Base-by-base conservation (phyloP, 2,113 vertebrate genomes). In the Vulpes lagopus region DNA sequence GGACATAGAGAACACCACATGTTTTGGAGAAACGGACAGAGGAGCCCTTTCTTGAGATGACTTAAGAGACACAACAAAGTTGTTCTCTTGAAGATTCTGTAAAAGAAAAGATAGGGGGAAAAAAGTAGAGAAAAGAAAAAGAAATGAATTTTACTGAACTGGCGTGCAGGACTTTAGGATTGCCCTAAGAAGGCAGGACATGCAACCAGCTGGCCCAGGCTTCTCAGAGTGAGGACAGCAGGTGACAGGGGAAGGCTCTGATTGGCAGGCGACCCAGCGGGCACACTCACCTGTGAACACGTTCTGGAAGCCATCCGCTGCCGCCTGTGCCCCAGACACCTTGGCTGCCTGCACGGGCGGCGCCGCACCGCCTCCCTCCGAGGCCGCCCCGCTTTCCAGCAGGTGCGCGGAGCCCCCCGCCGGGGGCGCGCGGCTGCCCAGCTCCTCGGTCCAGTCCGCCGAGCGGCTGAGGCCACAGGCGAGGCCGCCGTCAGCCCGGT, bases 361-460 rank as follows among this genome's bases (percentile, higher is more conserved):
- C 92, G 98, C 98, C 95, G 98, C 99, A 84, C 98, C 99, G 0
- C 98, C 97, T 78, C 95, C 97, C 65, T 98, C 99, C 81, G 98
- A 97, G 35, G 97, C 95, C 2, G 78, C 98, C 35, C 98, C 98
- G 92, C 98, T 98, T 60, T 98, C 98, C 97, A 99, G 98, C 95
- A 97, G 99, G 94, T 99, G 99, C 2, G 98, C 98, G 0, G 99
- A 99, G 22, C 98, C 98, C 35, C 98, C 98, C 25, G 98, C 98
- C 76, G 83, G 97, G 32, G 0, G 98, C 82, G 96, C 93, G 53
- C 67, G 98, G 84, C 0, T 20, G 82, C 97, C 94, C 62, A 99
- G 57, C 14, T 99, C 99, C 59, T 99, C 99, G 0, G 99, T 99
- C 99, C 99, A 99, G 98, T 99, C 99, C 0, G 99, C 99, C 0